Evolutionary conservation across 2,888 invertebrate species (phyloP), one percentile per base, ranked within the genome.

Genomic region (Opisthograptis luteolata): DNA sequence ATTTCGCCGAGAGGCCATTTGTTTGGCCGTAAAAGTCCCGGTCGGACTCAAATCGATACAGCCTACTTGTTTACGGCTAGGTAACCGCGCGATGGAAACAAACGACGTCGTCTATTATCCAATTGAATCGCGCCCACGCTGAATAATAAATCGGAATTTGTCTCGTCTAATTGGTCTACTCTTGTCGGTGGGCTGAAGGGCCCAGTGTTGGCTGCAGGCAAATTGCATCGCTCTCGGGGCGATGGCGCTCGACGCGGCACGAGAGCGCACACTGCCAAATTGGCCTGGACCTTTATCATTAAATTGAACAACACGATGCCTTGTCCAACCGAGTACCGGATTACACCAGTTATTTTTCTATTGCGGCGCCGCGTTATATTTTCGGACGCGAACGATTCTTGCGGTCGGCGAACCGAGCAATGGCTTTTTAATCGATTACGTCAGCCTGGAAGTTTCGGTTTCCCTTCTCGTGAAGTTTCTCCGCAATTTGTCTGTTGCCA

Each of bases 161-260:
- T 79, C 77, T 76, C 78, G 65, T 72, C 79, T 87, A 87, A 87
- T 87, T 87, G 87, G 86, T 75, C 75, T 66, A 74, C 83, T 77
- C 79, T 80, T 70, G 58, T 46, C 28, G 24, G 31, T 60, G 60
- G 69, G 67, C 55, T 73, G 64, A 64, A 79, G 79, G 68, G 68
- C 69, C 73, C 64, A 40, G 35, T 54, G 60, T 63, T 66, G 61
- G 70, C 74, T 79, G 81, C 80, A 79, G 67, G 78, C 76, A 81
- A 86, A 85, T 83, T 86, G 83, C 80, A 76, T 67, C 70, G 70
- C 82, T 83, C 72, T 64, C 55, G 58, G 65, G 69, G 64, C 73
- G 74, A 81, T 80, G 74, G 73, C 66, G 53, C 84, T 83, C 65
- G 64, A 75, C 57, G 36, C 44, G 58, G 58, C 61, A 49, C 58